Percentiles rank a stretch among this genome's conserved stretches.
Evolutionary conservation across 2,113 vertebrate genomes (phyloP).

Genomic region (Carassius auratus): DNA sequence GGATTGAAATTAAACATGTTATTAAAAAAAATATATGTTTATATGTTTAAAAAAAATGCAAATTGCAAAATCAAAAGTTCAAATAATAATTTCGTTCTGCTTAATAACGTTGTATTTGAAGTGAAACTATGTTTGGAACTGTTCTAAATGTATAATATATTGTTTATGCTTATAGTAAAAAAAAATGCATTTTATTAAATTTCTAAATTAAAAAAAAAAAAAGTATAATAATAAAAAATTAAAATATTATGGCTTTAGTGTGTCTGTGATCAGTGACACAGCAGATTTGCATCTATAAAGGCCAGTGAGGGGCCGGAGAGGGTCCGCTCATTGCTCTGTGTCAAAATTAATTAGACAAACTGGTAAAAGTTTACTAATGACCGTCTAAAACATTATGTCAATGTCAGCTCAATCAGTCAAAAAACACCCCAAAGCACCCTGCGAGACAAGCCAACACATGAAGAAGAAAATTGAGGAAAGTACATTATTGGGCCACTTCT

Average conservation of each 20-base stretch:
- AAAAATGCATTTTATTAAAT: too few species aligned
- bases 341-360: conserved; percentile 38
- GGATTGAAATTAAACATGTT: not conserved
- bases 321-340: conserved; percentile 15
- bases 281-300: not conserved
- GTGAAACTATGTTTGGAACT: too few species aligned
- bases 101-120: too few species aligned
- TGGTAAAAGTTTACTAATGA: conserved; percentile 37
- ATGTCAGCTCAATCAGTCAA: not conserved
- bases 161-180: not conserved
- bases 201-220: not conserved
- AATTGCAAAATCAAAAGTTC: too few species aligned
- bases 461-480: not conserved
- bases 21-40: not conserved
- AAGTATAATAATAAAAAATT: not conserved
- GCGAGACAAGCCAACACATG: not conserved
- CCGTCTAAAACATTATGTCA: conserved; percentile 34
- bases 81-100: too few species aligned
- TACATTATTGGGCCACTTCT: not conserved
- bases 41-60: too few species aligned
- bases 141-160: too few species aligned
- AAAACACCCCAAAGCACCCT: not conserved
- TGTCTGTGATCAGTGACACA: not conserved
- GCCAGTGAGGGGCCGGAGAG: not conserved
- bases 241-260: not conserved